These are phyloP conservation scores for Zootoca vivipara DNA, from an alignment of 2,113 vertebrate species.

Conservation along the genomic window DNA sequence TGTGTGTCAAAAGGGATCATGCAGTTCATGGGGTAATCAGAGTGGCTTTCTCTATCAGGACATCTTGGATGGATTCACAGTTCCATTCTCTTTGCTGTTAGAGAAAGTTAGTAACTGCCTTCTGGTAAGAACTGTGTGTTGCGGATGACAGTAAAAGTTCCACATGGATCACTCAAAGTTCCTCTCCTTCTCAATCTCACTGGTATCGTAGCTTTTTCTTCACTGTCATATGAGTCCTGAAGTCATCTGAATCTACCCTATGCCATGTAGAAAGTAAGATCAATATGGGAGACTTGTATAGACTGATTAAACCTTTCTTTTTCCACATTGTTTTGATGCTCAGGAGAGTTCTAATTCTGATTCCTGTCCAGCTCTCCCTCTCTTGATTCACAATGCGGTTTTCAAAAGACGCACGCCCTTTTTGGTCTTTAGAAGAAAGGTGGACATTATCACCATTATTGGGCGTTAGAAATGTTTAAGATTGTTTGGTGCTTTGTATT, in stretches of 20 bases:
- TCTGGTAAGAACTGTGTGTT: not conserved
- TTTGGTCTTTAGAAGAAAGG: not conserved
- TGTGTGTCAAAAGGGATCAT: not conserved
- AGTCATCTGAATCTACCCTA: not conserved
- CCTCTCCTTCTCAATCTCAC: not conserved
- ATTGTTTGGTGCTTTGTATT: not conserved
- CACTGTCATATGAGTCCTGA: not conserved
- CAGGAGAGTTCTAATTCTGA: not conserved
- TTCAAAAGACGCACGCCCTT: not conserved
- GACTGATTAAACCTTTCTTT: not conserved
- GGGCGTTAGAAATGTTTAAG: constrained; percentile 8
- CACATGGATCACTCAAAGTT: not conserved
- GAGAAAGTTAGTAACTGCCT: not conserved
- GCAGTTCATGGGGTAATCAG: not conserved
- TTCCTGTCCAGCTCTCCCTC: not conserved
- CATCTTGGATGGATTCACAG: not conserved
- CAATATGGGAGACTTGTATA: not conserved
- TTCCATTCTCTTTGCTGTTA: not conserved
- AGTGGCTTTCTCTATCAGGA: not conserved
- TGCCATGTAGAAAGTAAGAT: not conserved
- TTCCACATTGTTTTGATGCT: not conserved
- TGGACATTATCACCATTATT: not conserved
- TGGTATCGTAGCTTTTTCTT: not conserved
- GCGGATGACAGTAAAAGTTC: not conserved
- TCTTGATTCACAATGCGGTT: not conserved